These are phyloP conservation scores for Holothuria glaberrima DNA, from an alignment of 35 echinoderm and acorn worm species.

Conservation along the genomic window DNA sequence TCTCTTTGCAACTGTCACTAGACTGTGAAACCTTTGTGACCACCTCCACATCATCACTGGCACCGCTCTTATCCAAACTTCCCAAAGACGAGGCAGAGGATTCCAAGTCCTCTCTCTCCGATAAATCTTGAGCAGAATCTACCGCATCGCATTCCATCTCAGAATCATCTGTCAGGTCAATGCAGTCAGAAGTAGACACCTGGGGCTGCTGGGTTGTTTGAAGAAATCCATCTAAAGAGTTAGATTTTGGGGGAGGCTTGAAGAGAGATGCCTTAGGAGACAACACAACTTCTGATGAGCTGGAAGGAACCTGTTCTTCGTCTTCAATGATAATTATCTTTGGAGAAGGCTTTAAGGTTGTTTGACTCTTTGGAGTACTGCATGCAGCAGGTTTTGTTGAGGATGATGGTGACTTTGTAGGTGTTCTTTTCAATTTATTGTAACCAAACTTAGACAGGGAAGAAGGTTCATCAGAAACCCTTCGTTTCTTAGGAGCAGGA, in stretches of 20 bases:
- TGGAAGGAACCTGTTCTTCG: conserved; percentile 5
- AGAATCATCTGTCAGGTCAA: conserved; percentile 54
- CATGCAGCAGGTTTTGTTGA: not conserved
- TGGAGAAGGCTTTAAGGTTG: conserved; percentile 60
- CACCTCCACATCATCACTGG: not conserved
- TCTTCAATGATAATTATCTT: conserved; percentile 41
- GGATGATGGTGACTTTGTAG: not conserved
- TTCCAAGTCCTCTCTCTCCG: not conserved
- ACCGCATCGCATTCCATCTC: conserved; percentile 19
- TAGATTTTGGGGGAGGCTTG: conserved; percentile 64
- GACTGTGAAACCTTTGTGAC: not conserved
- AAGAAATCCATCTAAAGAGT: conserved; percentile 76
- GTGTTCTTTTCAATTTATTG: not conserved
- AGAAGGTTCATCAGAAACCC: not conserved
- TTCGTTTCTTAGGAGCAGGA: conserved; percentile 10
- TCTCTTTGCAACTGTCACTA: not conserved
- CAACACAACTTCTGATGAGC: conserved; percentile 1
- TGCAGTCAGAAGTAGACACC: conserved; percentile 67
- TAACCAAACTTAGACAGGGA: not conserved
- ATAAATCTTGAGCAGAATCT: not conserved
- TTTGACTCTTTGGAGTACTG: conserved; percentile 29
- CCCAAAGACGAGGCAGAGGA: not conserved
- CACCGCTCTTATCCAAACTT: not conserved
- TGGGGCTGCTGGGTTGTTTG: conserved; percentile 82
- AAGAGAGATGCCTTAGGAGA: conserved; percentile 6